Base-by-base conservation (phyloP, 2,888 invertebrate species). In the Ornithoptera priamus region DNA sequence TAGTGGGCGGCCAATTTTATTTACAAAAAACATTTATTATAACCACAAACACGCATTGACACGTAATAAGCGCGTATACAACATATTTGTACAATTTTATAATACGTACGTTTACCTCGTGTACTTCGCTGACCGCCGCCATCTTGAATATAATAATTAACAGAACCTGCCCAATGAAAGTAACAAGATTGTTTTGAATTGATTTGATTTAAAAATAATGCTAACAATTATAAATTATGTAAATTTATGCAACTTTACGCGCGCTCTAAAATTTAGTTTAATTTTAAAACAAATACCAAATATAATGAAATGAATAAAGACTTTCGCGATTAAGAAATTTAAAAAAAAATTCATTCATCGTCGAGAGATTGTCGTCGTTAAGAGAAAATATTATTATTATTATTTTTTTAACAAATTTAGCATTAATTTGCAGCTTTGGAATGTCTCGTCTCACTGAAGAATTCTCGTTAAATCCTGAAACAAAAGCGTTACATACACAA, bases 371-470 rank as follows among this genome's bases (percentile, higher is more conserved):
- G 80, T 86, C 86, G 88, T 89, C 87, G 80, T 78, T 75, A 82
- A 82, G 82, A 85, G 81, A 84, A 81, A 78, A 76, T 72, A 75
- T 69, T 30, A 30, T 30, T 30, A 30, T 71, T 22, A 22, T 22
- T 1, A 22, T 75, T 75, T 75, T 69, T 72, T 74, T 73, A 74
- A 75, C 69, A 71, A 69, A 71, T 73, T 73, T 75, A 72, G 74
- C 76, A 74, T 76, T 75, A 76, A 77, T 75, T 77, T 75, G 76
- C 78, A 75, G 79, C 80, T 84, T 87, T 89, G 91, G 91, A 92
- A 90, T 92, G 91, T 90, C 80, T 78, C 81, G 83, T 90, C 66
- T 70, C 89, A 92, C 85, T 92, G 92, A 70, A 90, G 85, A 77
- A 92, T 88, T 81, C 92, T 85, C 75, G 88, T 78, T 75, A 90